These are phyloP conservation scores for Rhinoptilus africanus DNA, from an alignment of 2,113 vertebrate genomes.

Conservation along the genomic window DNA sequence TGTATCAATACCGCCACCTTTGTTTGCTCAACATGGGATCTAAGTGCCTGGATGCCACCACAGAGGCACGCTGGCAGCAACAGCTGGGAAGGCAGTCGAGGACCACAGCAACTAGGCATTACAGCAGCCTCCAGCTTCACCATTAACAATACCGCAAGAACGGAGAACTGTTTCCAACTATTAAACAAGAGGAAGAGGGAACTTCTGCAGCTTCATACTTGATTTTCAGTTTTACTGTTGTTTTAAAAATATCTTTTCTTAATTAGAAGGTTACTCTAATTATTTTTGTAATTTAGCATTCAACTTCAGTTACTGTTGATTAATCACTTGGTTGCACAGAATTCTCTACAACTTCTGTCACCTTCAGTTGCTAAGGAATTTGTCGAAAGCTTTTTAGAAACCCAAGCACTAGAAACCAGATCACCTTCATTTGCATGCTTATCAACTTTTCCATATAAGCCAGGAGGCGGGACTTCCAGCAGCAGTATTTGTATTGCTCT, in stretches of 20 bases:
- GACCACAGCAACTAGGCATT: background rate
- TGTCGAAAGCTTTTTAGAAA: background rate
- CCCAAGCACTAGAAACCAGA: background rate
- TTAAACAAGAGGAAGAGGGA: background rate
- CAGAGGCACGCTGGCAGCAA: background rate
- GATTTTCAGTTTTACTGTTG: background rate
- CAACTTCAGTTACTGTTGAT: background rate
- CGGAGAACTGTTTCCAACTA: background rate
- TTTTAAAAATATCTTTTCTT: background rate
- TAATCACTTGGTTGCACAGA: background rate
- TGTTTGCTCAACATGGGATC: background rate
- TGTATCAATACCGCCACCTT: background rate
- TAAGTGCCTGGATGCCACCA: background rate
- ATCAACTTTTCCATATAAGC: background rate
- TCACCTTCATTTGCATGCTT: background rate
- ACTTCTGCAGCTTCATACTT: background rate
- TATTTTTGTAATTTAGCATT: background rate
- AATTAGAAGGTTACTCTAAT: background rate
- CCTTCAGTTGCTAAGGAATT: background rate
- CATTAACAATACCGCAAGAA: background rate
- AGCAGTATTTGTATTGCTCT: background rate
- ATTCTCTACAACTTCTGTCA: background rate
- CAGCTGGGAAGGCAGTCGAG: background rate
- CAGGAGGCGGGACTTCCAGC: background rate
- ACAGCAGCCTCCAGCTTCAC: background rate